phyloP scores from a whole-genome alignment of 2,888 invertebrate species.

The Heliconius erato region DNA sequence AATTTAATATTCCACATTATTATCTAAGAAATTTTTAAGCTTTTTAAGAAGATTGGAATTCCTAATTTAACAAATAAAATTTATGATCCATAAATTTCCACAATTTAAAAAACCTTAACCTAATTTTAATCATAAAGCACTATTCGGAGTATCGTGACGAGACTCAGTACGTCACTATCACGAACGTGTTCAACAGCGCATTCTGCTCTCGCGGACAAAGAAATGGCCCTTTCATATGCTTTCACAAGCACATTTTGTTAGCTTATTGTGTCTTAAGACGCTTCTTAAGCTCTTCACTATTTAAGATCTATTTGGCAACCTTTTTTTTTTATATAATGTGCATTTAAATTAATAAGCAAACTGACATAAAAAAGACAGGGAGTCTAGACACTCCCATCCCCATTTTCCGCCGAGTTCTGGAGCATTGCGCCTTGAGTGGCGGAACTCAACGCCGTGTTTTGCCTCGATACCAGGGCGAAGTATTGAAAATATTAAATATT shows the following conservation, averaged over 20 bases:
- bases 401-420: too few species aligned
- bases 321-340: background rate
- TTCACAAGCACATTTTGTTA: conserved; percentile 45
- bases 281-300: conserved; percentile 38
- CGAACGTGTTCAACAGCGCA: conserved; percentile 51
- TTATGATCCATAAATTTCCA: background rate
- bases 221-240: conserved; percentile 48
- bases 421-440: too few species aligned
- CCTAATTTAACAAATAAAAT: too few species aligned
- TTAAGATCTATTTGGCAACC: conserved; percentile 14
- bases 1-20: too few species aligned
- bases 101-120: conserved; percentile 15
- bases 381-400: too few species aligned
- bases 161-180: conserved; percentile 43
- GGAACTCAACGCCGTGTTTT: too few species aligned
- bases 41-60: too few species aligned
- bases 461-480: too few species aligned
- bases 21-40: background rate
- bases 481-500: too few species aligned
- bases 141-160: conserved; percentile 36
- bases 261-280: conserved; percentile 39
- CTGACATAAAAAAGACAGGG: background rate
- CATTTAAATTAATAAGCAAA: background rate
- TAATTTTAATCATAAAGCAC: conserved; percentile 30
- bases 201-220: conserved; percentile 45